Evolutionary conservation across 2,113 vertebrate genomes (phyloP).

Genomic region (Oreotrochilus melanogaster): DNA sequence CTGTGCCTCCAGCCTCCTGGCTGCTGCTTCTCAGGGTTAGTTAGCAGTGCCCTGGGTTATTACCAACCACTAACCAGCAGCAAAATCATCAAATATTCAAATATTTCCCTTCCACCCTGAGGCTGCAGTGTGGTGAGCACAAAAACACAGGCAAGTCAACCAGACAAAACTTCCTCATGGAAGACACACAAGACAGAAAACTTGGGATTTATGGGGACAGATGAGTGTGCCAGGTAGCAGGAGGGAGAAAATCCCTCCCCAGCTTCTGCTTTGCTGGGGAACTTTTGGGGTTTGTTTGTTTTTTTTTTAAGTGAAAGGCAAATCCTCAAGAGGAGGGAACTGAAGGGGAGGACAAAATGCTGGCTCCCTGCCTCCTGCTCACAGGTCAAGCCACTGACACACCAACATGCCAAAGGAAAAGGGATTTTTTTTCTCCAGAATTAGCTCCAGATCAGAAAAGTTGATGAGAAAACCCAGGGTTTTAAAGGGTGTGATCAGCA

Average conservation of each 20-base stretch:
- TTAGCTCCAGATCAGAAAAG: neutral
- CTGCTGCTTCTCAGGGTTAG: accelerated
- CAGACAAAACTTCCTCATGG: neutral
- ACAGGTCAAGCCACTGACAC: neutral
- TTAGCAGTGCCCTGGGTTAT: neutral
- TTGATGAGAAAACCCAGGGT: neutral
- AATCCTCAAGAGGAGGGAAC: neutral
- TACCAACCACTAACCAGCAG: neutral
- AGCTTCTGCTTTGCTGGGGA: neutral
- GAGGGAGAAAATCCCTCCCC: neutral
- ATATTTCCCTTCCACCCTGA: accelerated
- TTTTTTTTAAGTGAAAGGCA: neutral
- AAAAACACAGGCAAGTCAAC: neutral
- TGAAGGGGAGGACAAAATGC: neutral
- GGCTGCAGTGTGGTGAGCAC: neutral
- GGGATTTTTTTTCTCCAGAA: accelerated
- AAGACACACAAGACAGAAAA: neutral
- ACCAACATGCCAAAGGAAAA: neutral
- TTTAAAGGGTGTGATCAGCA: accelerated
- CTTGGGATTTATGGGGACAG: neutral
- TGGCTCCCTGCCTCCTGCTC: accelerated
- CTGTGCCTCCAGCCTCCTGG: neutral
- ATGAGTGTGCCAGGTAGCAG: neutral
- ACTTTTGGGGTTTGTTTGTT: too few relatives aligned
- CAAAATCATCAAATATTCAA: accelerated